phyloP scores from a whole-genome alignment of 2,797 vertebrate species.

The Pogoniulus pusillus region DNA sequence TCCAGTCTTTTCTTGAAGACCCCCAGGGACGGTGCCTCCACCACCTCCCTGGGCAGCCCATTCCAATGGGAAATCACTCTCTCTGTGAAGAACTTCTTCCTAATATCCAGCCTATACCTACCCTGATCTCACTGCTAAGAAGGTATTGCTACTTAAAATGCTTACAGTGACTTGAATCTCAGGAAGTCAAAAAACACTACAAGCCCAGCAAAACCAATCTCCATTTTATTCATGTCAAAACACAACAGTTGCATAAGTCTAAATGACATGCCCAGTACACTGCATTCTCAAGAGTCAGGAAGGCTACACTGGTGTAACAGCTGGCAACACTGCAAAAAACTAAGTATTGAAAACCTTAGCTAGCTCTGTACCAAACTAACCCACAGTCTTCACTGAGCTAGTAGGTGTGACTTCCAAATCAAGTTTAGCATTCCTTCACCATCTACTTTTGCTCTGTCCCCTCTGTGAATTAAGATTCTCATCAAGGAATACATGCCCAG shows the following conservation, averaged over 20 bases:
- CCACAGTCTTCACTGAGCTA: neutral
- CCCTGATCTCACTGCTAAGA: neutral
- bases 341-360: neutral
- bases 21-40: no score
- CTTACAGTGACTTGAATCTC: neutral
- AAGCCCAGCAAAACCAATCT: neutral
- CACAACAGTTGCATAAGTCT: neutral
- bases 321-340: neutral
- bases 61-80: no score
- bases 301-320: neutral
- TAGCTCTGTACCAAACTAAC: neutral
- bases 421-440: neutral
- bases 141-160: neutral
- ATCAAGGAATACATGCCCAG: neutral
- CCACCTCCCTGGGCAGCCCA: no score
- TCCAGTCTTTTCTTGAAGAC: no score
- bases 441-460: neutral
- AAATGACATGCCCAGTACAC: fast-evolving
- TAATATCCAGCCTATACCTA: no score
- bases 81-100: no score
- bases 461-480: neutral
- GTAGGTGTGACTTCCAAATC: neutral
- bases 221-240: neutral
- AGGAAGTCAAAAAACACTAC: neutral
- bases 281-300: neutral